Evolutionary conservation across 2,113 vertebrate species (phyloP).

Genomic region (Heterotilapia buettikoferi): DNA sequence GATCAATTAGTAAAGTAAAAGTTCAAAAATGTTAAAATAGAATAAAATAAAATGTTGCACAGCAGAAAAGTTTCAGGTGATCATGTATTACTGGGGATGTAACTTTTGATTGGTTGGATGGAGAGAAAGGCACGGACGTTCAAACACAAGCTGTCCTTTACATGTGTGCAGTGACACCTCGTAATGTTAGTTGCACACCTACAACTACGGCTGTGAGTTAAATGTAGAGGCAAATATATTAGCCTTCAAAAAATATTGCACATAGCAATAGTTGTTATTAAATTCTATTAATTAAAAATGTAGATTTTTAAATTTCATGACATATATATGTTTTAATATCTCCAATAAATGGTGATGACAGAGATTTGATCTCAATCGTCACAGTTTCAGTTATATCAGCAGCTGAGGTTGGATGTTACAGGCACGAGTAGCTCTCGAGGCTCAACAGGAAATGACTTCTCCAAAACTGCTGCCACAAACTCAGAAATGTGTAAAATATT

Average conservation of each 20-base stretch:
- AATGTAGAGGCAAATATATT: background rate
- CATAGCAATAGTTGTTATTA: background rate
- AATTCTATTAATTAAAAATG: rapidly evolving
- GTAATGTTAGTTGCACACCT: background rate
- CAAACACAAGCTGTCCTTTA: background rate
- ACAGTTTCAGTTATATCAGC: background rate
- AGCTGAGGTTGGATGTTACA: background rate
- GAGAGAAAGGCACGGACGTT: background rate
- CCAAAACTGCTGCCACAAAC: rapidly evolving
- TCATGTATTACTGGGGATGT: background rate
- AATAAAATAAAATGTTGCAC: background rate
- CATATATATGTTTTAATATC: background rate
- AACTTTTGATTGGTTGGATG: background rate
- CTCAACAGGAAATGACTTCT: background rate
- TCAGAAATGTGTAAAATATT: background rate
- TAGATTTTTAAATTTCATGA: background rate
- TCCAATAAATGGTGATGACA: background rate
- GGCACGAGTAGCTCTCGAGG: background rate
- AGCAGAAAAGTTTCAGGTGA: background rate
- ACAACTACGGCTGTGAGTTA: background rate
- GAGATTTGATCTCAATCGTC: rapidly evolving
- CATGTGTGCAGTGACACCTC: background rate
- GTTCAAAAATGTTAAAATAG: background rate
- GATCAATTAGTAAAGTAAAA: background rate
- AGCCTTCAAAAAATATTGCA: rapidly evolving